Percentiles rank a stretch among this genome's conserved stretches.
These are phyloP conservation scores for Metopolophium dirhodum DNA, from an alignment of 1,140 invertebrate genomes.

Conservation along the genomic window DNA sequence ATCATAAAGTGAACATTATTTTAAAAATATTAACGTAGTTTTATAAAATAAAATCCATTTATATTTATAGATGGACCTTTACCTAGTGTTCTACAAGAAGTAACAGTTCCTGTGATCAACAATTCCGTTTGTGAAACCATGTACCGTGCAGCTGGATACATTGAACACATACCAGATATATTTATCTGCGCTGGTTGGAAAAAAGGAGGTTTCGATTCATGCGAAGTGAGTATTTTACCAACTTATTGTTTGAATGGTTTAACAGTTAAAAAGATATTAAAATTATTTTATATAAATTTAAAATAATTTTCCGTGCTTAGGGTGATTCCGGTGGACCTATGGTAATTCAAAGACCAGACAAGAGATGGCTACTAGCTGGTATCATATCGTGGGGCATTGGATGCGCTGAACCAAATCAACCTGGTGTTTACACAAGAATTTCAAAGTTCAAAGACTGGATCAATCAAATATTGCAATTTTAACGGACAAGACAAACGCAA, in stretches of 20 bases:
- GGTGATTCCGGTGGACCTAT: slow-evolving; percentile 92
- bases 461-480: slow-evolving; percentile 88
- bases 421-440: slow-evolving; percentile 93
- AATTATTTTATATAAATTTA: background rate
- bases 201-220: slow-evolving; percentile 90
- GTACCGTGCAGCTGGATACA: slow-evolving; percentile 88
- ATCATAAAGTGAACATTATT: background rate
- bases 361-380: slow-evolving; percentile 84
- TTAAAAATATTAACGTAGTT: background rate
- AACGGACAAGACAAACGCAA: slow-evolving; percentile 50
- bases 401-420: slow-evolving; percentile 89
- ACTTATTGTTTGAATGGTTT: background rate
- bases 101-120: slow-evolving; percentile 89
- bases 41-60: slow-evolving; percentile 9
- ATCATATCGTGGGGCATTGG: slow-evolving; percentile 94
- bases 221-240: slow-evolving; percentile 72
- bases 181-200: slow-evolving; percentile 94
- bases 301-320: slow-evolving; percentile 62
- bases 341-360: slow-evolving; percentile 79
- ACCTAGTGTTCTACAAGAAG: slow-evolving; percentile 88
- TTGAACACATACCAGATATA: slow-evolving; percentile 91
- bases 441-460: slow-evolving; percentile 92
- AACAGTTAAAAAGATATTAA: background rate
- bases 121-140: slow-evolving; percentile 89
- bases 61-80: slow-evolving; percentile 80